Evolutionary conservation across 2,888 invertebrate genomes (phyloP).

Genomic region (Agapostemon virescens): DNA sequence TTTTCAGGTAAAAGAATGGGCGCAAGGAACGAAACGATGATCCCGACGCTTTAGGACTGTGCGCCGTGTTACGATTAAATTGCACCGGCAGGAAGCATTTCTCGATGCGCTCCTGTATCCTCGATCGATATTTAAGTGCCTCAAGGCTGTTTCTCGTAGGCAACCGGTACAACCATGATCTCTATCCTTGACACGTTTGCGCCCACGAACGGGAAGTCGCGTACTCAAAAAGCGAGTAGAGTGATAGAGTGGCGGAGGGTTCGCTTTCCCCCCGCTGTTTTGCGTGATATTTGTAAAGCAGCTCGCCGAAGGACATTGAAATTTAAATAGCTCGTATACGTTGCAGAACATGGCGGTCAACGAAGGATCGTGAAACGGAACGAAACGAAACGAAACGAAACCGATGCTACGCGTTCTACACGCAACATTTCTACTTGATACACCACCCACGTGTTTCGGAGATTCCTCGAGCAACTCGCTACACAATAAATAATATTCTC

Average conservation of each 20-base stretch:
- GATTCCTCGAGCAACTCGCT: slow-evolving; percentile 37
- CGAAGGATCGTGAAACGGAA: slow-evolving; percentile 18
- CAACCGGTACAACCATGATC: slow-evolving; percentile 49
- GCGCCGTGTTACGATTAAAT: slow-evolving; percentile 18
- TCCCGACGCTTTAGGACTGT: slow-evolving; percentile 16
- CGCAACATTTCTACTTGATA: slow-evolving; percentile 44
- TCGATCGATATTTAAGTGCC: slow-evolving; percentile 57
- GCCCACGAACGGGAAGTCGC: slow-evolving; percentile 5
- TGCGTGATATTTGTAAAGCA: slow-evolving; percentile 8
- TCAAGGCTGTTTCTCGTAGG: slow-evolving; percentile 48
- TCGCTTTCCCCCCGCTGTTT: slow-evolving; percentile 1
- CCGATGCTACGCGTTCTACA: background rate
- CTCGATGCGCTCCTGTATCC: slow-evolving; percentile 49
- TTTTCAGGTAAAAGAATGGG: background rate
- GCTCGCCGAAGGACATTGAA: background rate
- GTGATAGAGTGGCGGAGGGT: background rate
- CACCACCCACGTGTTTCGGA: slow-evolving; percentile 47
- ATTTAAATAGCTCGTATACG: slow-evolving; percentile 10
- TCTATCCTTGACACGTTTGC: slow-evolving; percentile 54
- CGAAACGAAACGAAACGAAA: slow-evolving; percentile 1
- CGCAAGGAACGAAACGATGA: slow-evolving; percentile 11
- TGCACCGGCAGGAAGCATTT: slow-evolving; percentile 39
- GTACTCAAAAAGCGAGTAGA: slow-evolving; percentile 22
- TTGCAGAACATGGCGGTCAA: background rate
- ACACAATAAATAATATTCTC: slow-evolving; percentile 45